Evolutionary conservation across 2,888 invertebrate species (phyloP), one percentile per base, ranked within the genome.

Genomic region (Choristoneura rosaceana): DNA sequence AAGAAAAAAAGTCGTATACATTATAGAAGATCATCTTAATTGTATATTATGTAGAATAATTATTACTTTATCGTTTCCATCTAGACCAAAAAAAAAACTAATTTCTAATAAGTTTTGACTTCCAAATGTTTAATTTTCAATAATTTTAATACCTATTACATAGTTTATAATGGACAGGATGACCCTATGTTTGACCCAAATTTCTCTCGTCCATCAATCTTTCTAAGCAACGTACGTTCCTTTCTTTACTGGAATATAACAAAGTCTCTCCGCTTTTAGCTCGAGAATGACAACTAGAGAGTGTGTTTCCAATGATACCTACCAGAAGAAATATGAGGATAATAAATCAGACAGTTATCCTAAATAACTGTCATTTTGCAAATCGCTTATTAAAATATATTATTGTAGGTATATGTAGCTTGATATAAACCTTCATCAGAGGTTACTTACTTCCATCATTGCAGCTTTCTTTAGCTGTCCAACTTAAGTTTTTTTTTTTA

Each of bases 111-210:
- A 25, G 25, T 25, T 9, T 9, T 8, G 41, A 41, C 8, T 8
- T 41, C 41, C 2, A 10, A 41, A 41, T 41, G 41, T 41, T 41
- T 8, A 41, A 41, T 9, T 41, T 41, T 41, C 9, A 41, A 8
- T 10, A 45, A 12, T 12, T 45, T 59, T 59, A 34, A 59, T 14
- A n/a, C 14, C 12, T 25, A 25, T 0, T 25, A 25, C 25, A 0
- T 25, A 25, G 25, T 58, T 58, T 3, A 15, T 7, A 25, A 41
- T 61, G 25, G 5, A n/a, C 7, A 63, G 9, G 63, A 17, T 65
- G 64, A 65, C 64, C 59, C 70, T 70, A 59, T 38, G 3, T 8
- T 38, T 59, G 59, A 65, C 64, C 59, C 59, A 70, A 70, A 70
- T 70, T 65, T 65, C 70, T 25, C 70, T 45, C 15, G 38, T 47